Conservation (phyloP, 2,797 vertebrate species). For the Huso huso region DNA sequence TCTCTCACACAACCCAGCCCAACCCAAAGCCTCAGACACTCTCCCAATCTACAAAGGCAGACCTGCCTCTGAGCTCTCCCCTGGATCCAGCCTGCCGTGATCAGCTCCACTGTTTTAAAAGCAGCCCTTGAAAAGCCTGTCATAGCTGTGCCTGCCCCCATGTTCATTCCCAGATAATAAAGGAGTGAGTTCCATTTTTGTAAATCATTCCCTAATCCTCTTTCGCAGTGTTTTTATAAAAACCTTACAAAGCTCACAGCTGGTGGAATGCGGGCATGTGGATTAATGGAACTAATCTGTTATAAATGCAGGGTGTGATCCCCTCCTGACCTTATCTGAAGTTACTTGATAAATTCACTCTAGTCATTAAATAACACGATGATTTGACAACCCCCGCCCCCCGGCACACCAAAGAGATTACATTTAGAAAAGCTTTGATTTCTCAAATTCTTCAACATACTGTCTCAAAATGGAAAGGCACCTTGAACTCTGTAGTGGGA, state of each 20-base stretch:
- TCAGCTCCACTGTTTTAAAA: constrained; percentile 28
- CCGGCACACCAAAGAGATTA: constrained; percentile 22
- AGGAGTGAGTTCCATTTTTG: constrained; percentile 28
- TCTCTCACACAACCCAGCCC: constrained; percentile 34
- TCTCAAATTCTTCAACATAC: constrained; percentile 34
- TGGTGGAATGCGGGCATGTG: constrained; percentile 27
- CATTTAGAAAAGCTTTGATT: constrained; percentile 39
- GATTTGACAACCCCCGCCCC: constrained; percentile 24
- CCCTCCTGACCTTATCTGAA: constrained; percentile 37
- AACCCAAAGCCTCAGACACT: constrained; percentile 22
- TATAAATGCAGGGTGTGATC: constrained; percentile 41
- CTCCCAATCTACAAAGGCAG: constrained; percentile 32
- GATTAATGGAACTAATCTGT: constrained; percentile 37
- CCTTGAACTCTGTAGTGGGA: too few species aligned
- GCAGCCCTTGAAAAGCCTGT: constrained; percentile 30
- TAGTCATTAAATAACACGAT: constrained; percentile 35
- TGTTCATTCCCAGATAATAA: constrained; percentile 35
- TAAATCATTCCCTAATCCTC: constrained; percentile 34
- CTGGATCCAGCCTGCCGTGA: constrained; percentile 27
- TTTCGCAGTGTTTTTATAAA: constrained; percentile 27
- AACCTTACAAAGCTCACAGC: constrained; percentile 29
- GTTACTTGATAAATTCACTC: constrained; percentile 44
- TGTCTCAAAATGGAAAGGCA: too few species aligned
- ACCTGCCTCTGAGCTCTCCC: constrained; percentile 24
- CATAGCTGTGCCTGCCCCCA: constrained; percentile 21